A percentile compares a stretch with the other conserved stretches of the same genome.
These are phyloP conservation scores for Notarius lentiginosus DNA, from an alignment of 2,113 vertebrate genomes.

Conservation along the genomic window DNA sequence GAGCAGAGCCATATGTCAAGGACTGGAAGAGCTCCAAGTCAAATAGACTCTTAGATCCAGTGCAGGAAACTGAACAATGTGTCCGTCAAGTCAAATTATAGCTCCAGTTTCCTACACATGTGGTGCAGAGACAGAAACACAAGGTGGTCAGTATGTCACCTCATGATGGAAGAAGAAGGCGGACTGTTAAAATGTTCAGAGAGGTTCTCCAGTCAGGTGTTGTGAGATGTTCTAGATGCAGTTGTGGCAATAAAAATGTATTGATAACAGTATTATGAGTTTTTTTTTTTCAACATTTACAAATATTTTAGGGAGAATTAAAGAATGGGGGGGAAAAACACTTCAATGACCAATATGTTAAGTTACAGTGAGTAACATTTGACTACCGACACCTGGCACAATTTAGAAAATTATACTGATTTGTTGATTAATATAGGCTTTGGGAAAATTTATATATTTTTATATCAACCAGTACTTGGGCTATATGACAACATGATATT, in stretches of 20 bases:
- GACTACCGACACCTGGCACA: background rate
- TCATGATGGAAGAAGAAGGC: conserved; percentile 28
- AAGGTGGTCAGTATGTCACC: background rate
- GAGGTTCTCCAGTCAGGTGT: background rate
- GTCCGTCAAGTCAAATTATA: background rate
- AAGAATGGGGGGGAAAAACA: background rate
- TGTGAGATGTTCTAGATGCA: background rate
- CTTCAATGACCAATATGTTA: background rate
- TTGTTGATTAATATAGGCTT: background rate
- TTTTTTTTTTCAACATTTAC: background rate
- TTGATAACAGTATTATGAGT: background rate
- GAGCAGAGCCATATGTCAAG: background rate
- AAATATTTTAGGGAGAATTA: background rate
- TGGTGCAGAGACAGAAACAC: conserved; percentile 36
- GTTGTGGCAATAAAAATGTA: too few species aligned
- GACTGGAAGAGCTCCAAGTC: conserved; percentile 46
- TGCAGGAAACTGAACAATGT: conserved; percentile 48
- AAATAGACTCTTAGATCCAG: conserved; percentile 65
- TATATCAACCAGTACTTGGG: background rate
- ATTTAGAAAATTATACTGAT: background rate
- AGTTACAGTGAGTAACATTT: background rate
- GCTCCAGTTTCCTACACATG: conserved; percentile 40
- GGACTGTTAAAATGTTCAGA: background rate
- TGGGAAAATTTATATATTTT: background rate
- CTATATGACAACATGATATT: background rate